phyloP scores from a whole-genome alignment of 2,113 vertebrate genomes.

The Neogobius melanostomus region DNA sequence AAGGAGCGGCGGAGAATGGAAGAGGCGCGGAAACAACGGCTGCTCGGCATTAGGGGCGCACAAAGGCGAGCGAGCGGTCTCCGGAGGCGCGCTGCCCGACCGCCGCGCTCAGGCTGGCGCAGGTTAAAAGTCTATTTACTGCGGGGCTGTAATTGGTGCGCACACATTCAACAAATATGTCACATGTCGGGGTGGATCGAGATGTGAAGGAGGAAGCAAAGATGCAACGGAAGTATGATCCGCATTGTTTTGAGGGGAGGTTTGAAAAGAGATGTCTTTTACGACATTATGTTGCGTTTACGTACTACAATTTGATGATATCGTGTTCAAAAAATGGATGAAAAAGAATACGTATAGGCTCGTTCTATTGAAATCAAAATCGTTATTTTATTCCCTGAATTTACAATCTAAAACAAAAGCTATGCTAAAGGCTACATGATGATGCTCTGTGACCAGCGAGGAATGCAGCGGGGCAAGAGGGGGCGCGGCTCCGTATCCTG shows the following conservation, averaged over 20 bases:
- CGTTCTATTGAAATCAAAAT: no score
- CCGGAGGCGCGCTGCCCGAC: conserved; percentile 7
- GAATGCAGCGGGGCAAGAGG: no score
- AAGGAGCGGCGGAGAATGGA: conserved; percentile 45
- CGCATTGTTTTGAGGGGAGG: not conserved
- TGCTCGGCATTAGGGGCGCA: conserved; percentile 30
- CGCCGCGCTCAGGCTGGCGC: conserved; percentile 12
- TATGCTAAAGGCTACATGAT: no score
- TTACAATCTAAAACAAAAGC: no score
- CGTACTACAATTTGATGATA: no score
- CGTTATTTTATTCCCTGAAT: no score
- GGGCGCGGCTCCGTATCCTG: no score
- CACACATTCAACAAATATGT: conserved; percentile 14
- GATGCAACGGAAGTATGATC: not conserved
- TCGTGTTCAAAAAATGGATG: no score
- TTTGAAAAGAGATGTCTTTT: no score
- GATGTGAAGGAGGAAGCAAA: not conserved
- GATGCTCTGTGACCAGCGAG: no score
- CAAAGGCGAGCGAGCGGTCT: conserved; percentile 25
- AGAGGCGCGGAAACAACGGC: conserved; percentile 17
- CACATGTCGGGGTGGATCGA: not conserved
- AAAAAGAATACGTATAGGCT: no score
- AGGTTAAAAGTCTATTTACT: conserved; percentile 24
- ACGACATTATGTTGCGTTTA: no score
- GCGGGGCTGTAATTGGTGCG: conserved; percentile 17